These are phyloP conservation scores for Sinohyriopsis cumingii DNA, from an alignment of 2,888 invertebrate species.

Conservation along the genomic window DNA sequence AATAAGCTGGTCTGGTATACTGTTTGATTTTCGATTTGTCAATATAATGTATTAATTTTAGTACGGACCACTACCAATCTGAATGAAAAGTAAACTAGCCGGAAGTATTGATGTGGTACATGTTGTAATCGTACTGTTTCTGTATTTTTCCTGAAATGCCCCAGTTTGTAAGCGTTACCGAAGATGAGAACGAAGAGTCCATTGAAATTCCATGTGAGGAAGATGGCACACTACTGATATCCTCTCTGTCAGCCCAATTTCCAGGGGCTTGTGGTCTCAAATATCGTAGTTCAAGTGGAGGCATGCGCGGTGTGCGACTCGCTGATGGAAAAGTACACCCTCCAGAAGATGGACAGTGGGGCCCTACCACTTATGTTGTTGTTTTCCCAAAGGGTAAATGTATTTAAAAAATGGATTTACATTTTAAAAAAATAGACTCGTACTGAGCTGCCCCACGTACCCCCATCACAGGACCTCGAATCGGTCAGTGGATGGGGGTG, in stretches of 20 bases:
- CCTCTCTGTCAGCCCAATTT: conserved; percentile 95
- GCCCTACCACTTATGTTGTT: conserved; percentile 79
- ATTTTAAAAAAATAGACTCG: conserved; percentile 5
- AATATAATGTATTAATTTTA: too few species aligned
- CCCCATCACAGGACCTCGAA: too few species aligned
- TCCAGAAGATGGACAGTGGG: conserved; percentile 86
- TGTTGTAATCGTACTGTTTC: neutral
- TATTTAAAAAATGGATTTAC: conserved; percentile 3
- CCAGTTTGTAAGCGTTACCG: conserved; percentile 89
- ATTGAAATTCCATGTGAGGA: conserved; percentile 96
- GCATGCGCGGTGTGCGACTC: conserved; percentile 77
- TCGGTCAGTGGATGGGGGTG: too few species aligned
- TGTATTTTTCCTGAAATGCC: conserved; percentile 36
- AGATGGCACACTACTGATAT: conserved; percentile 91
- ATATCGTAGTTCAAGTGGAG: conserved; percentile 85
- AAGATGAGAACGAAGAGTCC: conserved; percentile 92
- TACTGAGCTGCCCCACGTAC: too few species aligned
- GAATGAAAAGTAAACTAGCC: too few species aligned
- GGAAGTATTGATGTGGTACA: neutral
- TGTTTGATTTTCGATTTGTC: too few species aligned
- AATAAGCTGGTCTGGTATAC: too few species aligned
- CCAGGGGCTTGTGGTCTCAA: conserved; percentile 98
- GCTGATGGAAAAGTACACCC: conserved; percentile 93
- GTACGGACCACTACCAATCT: too few species aligned
- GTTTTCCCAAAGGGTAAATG: conserved; percentile 76